Evolutionary conservation across 64 coral and sea anemone genomes (phyloP).

Genomic region (Dendronephthya gigantea): DNA sequence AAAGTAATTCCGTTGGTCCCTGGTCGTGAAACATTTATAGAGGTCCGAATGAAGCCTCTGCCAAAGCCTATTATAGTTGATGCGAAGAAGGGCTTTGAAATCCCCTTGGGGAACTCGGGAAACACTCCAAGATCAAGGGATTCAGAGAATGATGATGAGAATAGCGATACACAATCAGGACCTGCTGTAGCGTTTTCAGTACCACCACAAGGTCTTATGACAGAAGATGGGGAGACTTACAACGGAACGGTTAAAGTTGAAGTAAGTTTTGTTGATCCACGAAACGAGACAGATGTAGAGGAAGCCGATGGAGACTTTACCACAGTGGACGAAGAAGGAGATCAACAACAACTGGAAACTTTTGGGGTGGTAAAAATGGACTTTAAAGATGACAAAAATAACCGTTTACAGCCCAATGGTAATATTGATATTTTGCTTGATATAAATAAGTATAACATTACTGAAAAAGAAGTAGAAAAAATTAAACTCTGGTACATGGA

Average conservation of each 20-base stretch:
- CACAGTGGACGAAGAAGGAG: background rate
- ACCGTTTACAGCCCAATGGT: background rate
- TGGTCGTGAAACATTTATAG: background rate
- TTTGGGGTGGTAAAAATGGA: background rate
- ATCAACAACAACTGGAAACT: background rate
- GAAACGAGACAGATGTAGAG: background rate
- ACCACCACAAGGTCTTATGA: background rate
- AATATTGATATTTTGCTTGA: background rate
- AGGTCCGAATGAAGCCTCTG: background rate
- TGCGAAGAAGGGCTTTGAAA: background rate
- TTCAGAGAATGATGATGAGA: background rate
- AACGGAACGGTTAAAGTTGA: background rate
- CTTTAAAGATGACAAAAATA: background rate
- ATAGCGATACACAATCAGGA: too few species aligned
- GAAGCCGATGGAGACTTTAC: constrained; percentile 1
- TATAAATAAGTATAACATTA: background rate
- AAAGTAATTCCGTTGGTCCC: background rate
- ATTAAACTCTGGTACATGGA: background rate
- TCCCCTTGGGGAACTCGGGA: background rate
- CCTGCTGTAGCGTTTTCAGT: background rate
- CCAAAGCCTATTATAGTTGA: background rate
- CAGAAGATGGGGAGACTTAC: background rate
- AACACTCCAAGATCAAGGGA: background rate
- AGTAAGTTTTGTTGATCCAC: background rate
- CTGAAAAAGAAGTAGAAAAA: background rate